Evolutionary conservation across 2,888 invertebrate genomes (phyloP).

Genomic region (Spodoptera exigua): DNA sequence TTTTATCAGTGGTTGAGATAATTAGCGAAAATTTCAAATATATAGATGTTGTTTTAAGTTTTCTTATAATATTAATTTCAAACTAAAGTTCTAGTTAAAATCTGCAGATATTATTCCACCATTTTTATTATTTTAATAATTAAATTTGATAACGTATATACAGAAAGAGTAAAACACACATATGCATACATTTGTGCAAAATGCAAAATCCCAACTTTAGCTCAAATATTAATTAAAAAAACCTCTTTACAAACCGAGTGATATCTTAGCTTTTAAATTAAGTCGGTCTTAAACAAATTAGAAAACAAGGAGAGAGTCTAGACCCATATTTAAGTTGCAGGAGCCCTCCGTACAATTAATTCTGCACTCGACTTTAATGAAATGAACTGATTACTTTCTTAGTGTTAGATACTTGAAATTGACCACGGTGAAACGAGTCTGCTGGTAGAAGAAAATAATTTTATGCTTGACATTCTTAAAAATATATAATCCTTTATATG

Average conservation of each 20-base stretch:
- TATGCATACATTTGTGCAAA: background rate
- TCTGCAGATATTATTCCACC: too few relatives aligned
- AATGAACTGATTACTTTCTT: slow-evolving; percentile 14
- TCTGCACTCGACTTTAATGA: slow-evolving; percentile 40
- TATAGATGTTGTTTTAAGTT: too few relatives aligned
- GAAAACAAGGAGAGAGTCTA: slow-evolving; percentile 72
- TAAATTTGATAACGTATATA: too few relatives aligned
- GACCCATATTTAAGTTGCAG: slow-evolving; percentile 75
- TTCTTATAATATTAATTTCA: too few relatives aligned
- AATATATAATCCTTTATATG: too few relatives aligned
- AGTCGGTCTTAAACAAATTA: slow-evolving; percentile 62
- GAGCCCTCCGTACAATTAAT: slow-evolving; percentile 70
- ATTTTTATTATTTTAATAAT: too few relatives aligned
- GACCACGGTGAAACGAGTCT: background rate
- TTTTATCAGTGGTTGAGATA: too few relatives aligned
- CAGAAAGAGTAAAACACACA: background rate
- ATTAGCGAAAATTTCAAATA: too few relatives aligned
- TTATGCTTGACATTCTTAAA: too few relatives aligned
- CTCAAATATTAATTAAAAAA: background rate
- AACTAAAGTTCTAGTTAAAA: too few relatives aligned
- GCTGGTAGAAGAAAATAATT: too few relatives aligned
- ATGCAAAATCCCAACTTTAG: background rate
- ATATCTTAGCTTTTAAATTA: slow-evolving; percentile 25
- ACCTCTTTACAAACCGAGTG: slow-evolving; percentile 4
- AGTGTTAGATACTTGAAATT: background rate